Evolutionary conservation across 2,888 invertebrate genomes (phyloP).

Genomic region (Megamerina dolium): DNA sequence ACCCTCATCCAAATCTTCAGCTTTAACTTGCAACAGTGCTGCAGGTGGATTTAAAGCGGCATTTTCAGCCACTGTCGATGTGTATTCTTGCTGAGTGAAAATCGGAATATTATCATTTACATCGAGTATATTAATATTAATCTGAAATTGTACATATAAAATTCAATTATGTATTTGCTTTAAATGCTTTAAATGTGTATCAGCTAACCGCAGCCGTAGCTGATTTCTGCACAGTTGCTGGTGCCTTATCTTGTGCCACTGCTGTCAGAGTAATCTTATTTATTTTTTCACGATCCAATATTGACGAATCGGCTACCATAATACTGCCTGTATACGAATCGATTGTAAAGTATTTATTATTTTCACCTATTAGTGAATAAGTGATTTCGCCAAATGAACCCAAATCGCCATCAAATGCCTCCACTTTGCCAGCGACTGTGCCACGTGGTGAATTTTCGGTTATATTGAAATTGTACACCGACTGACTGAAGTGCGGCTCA

Average conservation of each 20-base stretch:
- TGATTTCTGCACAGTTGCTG: constrained; percentile 60
- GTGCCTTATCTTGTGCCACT: constrained; percentile 75
- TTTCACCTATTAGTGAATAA: constrained; percentile 72
- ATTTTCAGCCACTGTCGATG: constrained; percentile 78
- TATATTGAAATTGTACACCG: constrained; percentile 64
- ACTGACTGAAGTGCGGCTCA: constrained; percentile 68
- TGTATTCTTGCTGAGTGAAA: constrained; percentile 72
- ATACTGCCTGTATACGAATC: constrained; percentile 68
- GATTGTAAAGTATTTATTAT: constrained; percentile 67
- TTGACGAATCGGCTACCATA: constrained; percentile 63
- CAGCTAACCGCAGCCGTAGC: constrained; percentile 65
- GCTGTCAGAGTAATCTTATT: constrained; percentile 69
- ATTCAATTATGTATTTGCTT: not conserved
- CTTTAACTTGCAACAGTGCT: constrained; percentile 73
- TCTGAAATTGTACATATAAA: constrained; percentile 42
- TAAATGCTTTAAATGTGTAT: not conserved
- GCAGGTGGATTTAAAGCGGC: constrained; percentile 73
- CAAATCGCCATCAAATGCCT: constrained; percentile 72
- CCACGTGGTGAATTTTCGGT: constrained; percentile 71
- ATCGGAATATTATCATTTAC: constrained; percentile 85
- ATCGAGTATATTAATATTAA: constrained; percentile 71
- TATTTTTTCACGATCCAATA: constrained; percentile 71
- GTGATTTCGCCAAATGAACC: constrained; percentile 72
- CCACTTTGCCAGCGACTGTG: constrained; percentile 65
- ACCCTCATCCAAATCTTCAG: constrained; percentile 75